phyloP scores from a whole-genome alignment of 2,797 vertebrate species.

The Numenius phaeopus region DNA sequence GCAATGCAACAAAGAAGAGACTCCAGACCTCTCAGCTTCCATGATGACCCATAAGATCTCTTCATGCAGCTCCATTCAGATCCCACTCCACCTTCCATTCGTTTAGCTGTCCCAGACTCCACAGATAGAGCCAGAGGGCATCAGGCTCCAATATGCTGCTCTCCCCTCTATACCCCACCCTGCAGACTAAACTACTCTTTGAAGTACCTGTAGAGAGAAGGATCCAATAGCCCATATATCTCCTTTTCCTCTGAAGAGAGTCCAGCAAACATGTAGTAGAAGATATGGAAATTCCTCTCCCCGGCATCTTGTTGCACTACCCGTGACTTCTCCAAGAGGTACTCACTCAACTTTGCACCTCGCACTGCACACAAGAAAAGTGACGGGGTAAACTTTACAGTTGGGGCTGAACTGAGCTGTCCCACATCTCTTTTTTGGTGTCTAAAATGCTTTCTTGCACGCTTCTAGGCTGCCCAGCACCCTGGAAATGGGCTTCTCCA shows the following conservation, averaged over 20 bases:
- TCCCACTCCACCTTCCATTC: not conserved
- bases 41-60: not conserved
- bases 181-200: not conserved
- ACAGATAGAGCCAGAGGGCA: not conserved
- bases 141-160: not conserved
- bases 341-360: conserved; percentile 84
- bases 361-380: conserved; percentile 67
- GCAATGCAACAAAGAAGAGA: not conserved
- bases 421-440: not conserved
- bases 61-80: not conserved
- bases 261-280: conserved; percentile 84
- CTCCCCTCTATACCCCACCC: not conserved
- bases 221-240: conserved; percentile 81
- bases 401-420: not conserved
- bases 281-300: conserved; percentile 85
- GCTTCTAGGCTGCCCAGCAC: not conserved
- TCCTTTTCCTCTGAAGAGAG: conserved; percentile 78
- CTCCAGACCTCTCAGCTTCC: not conserved
- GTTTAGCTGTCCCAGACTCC: not conserved
- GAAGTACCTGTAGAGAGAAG: conserved; percentile 79
- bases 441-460: not conserved
- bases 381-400: not conserved
- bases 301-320: conserved; percentile 82
- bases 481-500: not conserved
- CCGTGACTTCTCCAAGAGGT: conserved; percentile 84